Evolutionary conservation across 2,888 invertebrate genomes (phyloP).

Genomic region (Drosophila greeni): DNA sequence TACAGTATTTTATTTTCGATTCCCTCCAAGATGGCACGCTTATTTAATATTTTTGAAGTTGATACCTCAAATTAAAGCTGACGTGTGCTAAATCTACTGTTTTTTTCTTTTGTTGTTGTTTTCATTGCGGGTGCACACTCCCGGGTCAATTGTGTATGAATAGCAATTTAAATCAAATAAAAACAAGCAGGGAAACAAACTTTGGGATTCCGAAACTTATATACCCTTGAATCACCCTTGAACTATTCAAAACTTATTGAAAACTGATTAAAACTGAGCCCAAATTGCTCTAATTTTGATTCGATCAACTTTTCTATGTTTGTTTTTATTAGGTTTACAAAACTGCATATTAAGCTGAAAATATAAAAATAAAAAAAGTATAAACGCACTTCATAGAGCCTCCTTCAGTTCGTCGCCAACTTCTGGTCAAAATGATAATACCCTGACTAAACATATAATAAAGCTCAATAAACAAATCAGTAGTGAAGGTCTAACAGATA

Average conservation of each 20-base stretch:
- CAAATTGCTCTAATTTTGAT: background rate
- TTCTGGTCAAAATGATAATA: background rate
- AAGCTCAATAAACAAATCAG: slow-evolving; percentile 27
- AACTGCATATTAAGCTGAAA: background rate
- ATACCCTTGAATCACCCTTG: background rate
- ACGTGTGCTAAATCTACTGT: slow-evolving; percentile 48
- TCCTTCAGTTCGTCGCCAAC: too few relatives aligned
- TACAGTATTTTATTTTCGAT: slow-evolving; percentile 4
- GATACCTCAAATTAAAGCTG: slow-evolving; percentile 61
- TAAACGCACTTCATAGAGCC: too few relatives aligned
- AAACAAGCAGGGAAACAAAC: background rate
- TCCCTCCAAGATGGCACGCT: background rate
- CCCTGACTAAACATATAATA: background rate
- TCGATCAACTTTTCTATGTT: background rate
- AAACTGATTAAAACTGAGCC: background rate
- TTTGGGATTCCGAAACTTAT: background rate
- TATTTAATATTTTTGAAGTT: slow-evolving; percentile 40
- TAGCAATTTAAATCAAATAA: slow-evolving; percentile 31
- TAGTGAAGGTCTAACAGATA: slow-evolving; percentile 34
- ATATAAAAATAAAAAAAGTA: too few relatives aligned
- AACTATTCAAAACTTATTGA: background rate
- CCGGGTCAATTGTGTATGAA: slow-evolving; percentile 36
- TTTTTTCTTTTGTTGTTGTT: slow-evolving; percentile 17
- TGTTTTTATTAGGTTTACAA: background rate
- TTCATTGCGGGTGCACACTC: slow-evolving; percentile 19